Percentiles rank a stretch among this genome's conserved stretches.
These are phyloP conservation scores for Aphis craccivora DNA, from an alignment of 1,140 invertebrate genomes.

Conservation along the genomic window DNA sequence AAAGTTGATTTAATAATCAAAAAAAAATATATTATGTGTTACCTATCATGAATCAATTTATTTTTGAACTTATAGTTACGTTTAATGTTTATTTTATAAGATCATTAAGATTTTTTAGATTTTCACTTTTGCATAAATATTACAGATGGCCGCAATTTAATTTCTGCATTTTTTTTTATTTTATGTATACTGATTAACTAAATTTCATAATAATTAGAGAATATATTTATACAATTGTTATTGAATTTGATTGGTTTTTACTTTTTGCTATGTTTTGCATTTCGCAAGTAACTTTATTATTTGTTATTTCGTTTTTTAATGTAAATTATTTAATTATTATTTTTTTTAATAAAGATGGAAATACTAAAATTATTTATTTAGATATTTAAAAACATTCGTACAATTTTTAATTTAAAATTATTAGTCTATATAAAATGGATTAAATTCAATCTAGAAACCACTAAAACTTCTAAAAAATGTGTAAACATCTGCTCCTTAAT, in stretches of 20 bases:
- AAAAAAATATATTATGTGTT: background rate
- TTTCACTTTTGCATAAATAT: background rate
- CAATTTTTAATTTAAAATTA: background rate
- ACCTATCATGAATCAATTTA: background rate
- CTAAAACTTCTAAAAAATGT: background rate
- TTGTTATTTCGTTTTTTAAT: too few species aligned
- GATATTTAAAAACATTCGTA: too few species aligned
- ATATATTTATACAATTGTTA: background rate
- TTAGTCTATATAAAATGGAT: background rate
- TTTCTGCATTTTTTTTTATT: too few species aligned
- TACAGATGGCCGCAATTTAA: too few species aligned
- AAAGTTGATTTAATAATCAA: background rate
- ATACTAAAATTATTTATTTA: background rate
- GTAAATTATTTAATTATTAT: too few species aligned
- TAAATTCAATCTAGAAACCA: background rate
- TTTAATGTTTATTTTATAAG: background rate
- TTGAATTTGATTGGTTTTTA: background rate
- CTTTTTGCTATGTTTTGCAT: background rate
- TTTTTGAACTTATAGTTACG: background rate
- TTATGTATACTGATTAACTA: too few species aligned
- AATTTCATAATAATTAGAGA: background rate
- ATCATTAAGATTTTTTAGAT: background rate
- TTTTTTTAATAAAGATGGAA: too few species aligned
- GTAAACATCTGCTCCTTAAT: background rate
- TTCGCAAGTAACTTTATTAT: background rate